A percentile compares a stretch with the other conserved stretches of the same genome.
phyloP scores from a whole-genome alignment of 2,113 vertebrate genomes.

The Phrynosoma blainvillii region DNA sequence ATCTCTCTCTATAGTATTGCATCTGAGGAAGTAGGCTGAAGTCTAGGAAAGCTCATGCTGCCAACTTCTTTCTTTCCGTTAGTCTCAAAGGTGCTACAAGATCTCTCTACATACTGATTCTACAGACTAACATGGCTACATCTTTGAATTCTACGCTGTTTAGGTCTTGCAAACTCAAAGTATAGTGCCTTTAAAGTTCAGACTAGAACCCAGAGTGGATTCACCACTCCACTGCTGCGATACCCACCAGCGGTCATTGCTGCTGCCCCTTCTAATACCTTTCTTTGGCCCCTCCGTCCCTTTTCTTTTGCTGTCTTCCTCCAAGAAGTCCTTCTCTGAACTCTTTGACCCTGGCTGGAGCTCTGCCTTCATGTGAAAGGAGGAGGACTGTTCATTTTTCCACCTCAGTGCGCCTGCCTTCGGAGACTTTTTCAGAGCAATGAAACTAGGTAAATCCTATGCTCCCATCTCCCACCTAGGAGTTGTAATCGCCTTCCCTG shows the following conservation, averaged over 20 bases:
- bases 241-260: background rate
- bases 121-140: no score
- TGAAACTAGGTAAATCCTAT: conserved; percentile 21
- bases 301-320: background rate
- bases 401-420: background rate
- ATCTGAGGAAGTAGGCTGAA: no score
- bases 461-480: background rate
- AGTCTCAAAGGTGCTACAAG: no score
- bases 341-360: accelerated
- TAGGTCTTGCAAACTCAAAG: no score
- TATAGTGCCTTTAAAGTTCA: no score
- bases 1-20: no score
- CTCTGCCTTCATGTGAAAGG: accelerated
- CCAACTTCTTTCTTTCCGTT: no score
- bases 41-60: no score
- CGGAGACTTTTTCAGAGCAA: background rate
- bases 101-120: no score
- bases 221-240: no score
- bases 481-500: background rate
- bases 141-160: no score
- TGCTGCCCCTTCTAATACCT: accelerated
- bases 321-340: background rate
- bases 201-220: no score
- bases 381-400: accelerated
- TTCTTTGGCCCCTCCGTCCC: background rate